A percentile compares a stretch with the other conserved stretches of the same genome.
phyloP scores from a whole-genome alignment of 2,113 vertebrate species.

The Struthidea cinerea region DNA sequence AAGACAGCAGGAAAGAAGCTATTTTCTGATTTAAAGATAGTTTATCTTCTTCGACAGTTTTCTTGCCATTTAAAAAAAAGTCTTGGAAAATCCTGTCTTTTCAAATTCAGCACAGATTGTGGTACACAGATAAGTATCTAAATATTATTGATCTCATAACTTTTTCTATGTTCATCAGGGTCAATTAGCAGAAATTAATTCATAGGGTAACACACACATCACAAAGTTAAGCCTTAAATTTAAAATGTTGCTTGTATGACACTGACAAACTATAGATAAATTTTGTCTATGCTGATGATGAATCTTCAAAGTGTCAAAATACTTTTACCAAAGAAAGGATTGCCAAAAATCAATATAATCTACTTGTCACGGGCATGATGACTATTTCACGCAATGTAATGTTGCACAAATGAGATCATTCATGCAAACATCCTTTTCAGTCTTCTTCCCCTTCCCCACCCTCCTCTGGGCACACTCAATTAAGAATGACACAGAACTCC shows the following conservation, averaged over 20 bases:
- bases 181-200: not conserved
- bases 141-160: not conserved
- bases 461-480: not conserved
- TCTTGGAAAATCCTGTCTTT: not conserved
- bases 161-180: not conserved
- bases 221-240: not conserved
- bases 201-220: not conserved
- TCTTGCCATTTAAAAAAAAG: not conserved
- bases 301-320: not conserved
- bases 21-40: constrained; percentile 42
- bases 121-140: not conserved
- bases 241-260: not conserved
- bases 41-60: constrained; percentile 14
- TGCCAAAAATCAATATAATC: not conserved
- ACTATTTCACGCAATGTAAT: not conserved
- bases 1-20: not conserved
- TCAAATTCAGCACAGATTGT: not conserved
- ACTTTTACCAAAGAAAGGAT: not conserved
- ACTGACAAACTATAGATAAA: not conserved
- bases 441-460: not conserved
- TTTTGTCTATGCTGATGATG: not conserved
- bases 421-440: not conserved
- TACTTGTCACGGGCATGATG: not conserved
- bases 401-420: not conserved
- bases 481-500: not conserved